Evolutionary conservation across 2,113 vertebrate species (phyloP).

Genomic region (Podiceps cristatus): DNA sequence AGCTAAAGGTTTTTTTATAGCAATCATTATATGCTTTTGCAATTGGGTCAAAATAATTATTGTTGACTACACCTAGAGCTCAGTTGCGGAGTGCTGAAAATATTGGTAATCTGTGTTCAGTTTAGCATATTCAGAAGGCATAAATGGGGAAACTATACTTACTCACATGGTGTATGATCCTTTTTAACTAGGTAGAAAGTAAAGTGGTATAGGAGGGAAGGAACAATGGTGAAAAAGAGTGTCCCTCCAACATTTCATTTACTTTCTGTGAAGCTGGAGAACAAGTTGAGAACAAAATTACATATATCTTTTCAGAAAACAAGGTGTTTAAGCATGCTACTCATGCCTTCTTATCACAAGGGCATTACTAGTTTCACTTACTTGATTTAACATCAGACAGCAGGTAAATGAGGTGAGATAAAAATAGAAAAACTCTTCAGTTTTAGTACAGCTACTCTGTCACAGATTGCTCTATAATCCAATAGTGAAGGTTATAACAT

Average conservation of each 20-base stretch:
- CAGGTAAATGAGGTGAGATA: slow-evolving; percentile 58
- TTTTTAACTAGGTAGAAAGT: neutral
- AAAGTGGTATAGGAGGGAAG: neutral
- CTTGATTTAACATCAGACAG: slow-evolving; percentile 57
- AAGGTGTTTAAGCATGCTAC: slow-evolving; percentile 7
- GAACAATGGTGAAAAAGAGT: neutral
- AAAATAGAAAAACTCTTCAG: slow-evolving; percentile 47
- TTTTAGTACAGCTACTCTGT: slow-evolving; percentile 10
- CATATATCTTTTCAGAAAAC: neutral
- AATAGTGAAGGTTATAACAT: slow-evolving; percentile 33
- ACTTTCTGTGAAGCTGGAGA: neutral
- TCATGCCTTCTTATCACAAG: slow-evolving; percentile 18
- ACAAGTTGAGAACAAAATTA: neutral
- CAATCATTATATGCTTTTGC: neutral
- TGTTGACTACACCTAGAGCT: neutral
- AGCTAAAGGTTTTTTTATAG: neutral
- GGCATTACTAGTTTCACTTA: slow-evolving; percentile 32
- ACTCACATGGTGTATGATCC: neutral
- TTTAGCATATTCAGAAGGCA: neutral
- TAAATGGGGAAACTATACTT: neutral
- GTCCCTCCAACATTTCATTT: neutral
- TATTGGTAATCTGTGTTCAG: neutral
- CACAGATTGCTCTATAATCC: neutral
- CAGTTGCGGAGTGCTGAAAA: neutral
- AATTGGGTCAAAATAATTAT: neutral